Evolutionary conservation across 2,888 invertebrate species (phyloP).

Genomic region (Xanthia icteritia): DNA sequence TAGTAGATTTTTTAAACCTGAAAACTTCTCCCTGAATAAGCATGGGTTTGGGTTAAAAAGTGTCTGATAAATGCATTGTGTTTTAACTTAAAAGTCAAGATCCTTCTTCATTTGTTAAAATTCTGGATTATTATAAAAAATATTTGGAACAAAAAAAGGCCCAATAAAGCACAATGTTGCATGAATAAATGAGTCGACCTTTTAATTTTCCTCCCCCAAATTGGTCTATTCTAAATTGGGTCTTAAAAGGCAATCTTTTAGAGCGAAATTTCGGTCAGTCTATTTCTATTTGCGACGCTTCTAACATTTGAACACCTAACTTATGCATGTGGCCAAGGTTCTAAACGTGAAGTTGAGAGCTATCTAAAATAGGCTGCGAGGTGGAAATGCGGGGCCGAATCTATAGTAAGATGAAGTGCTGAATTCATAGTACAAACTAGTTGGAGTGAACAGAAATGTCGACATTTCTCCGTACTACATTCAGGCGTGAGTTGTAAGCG

Average conservation of each 20-base stretch:
- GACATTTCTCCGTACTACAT: conserved; percentile 45
- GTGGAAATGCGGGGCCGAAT: conserved; percentile 27
- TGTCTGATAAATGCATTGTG: not conserved
- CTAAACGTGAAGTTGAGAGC: conserved; percentile 26
- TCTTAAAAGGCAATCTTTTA: conserved; percentile 18
- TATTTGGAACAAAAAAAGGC: not conserved
- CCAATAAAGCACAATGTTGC: conserved; percentile 1
- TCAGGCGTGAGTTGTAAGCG: conserved; percentile 41
- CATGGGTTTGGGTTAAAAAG: not conserved
- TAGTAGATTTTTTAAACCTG: not conserved
- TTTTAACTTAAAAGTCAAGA: not conserved
- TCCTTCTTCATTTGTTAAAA: conserved; percentile 1
- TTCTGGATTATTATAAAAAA: not conserved
- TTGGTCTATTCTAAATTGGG: conserved; percentile 24
- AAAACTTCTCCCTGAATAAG: not conserved
- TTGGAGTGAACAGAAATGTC: conserved; percentile 22
- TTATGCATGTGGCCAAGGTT: conserved; percentile 43
- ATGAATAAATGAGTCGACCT: conserved; percentile 21
- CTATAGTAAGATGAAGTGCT: conserved; percentile 27
- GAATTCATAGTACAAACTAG: conserved; percentile 28
- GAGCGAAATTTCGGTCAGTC: conserved; percentile 25
- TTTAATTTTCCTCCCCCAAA: conserved; percentile 20
- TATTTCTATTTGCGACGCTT: conserved; percentile 28
- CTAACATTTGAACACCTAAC: conserved; percentile 18
- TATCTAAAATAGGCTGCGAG: conserved; percentile 41